These are phyloP conservation scores for Xestia c-nigrum DNA, from an alignment of 2,888 invertebrate species.

Conservation along the genomic window DNA sequence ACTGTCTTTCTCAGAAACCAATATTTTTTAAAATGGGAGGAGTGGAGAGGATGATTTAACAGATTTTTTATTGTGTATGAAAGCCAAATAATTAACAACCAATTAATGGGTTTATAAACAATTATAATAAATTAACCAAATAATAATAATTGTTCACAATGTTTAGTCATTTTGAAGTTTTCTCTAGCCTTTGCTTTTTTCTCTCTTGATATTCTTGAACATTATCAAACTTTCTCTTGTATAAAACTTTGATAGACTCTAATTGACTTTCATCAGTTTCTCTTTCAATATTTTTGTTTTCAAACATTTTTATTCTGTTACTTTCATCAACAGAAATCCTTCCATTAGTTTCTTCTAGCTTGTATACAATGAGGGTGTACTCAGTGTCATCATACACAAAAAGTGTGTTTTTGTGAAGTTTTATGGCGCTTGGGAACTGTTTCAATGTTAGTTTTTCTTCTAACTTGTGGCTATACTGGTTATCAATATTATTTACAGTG, in stretches of 20 bases:
- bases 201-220: slow-evolving; percentile 94
- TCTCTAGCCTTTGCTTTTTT: slow-evolving; percentile 93
- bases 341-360: slow-evolving; percentile 72
- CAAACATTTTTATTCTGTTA: slow-evolving; percentile 76
- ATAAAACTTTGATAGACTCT: slow-evolving; percentile 90
- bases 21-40: neutral
- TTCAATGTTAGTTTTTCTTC: slow-evolving; percentile 81
- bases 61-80: too few species aligned
- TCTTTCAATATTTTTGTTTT: slow-evolving; percentile 58
- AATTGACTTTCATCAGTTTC: slow-evolving; percentile 68
- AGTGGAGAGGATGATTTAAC: neutral
- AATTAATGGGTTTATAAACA: neutral
- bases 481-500: slow-evolving; percentile 73
- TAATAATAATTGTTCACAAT: slow-evolving; percentile 15
- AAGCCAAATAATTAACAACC: slow-evolving; percentile 6
- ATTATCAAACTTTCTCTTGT: slow-evolving; percentile 95
- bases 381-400: slow-evolving; percentile 80
- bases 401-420: slow-evolving; percentile 78
- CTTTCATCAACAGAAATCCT: slow-evolving; percentile 67
- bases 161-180: slow-evolving; percentile 71
- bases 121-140: slow-evolving; percentile 25
- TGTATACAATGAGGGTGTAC: slow-evolving; percentile 79
- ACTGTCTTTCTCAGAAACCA: neutral
- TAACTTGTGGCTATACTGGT: slow-evolving; percentile 75
- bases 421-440: slow-evolving; percentile 84